Percentiles rank a stretch among this genome's conserved stretches.
These are phyloP conservation scores for Eledone cirrhosa DNA, from an alignment of 2,888 invertebrate genomes.

Conservation along the genomic window DNA sequence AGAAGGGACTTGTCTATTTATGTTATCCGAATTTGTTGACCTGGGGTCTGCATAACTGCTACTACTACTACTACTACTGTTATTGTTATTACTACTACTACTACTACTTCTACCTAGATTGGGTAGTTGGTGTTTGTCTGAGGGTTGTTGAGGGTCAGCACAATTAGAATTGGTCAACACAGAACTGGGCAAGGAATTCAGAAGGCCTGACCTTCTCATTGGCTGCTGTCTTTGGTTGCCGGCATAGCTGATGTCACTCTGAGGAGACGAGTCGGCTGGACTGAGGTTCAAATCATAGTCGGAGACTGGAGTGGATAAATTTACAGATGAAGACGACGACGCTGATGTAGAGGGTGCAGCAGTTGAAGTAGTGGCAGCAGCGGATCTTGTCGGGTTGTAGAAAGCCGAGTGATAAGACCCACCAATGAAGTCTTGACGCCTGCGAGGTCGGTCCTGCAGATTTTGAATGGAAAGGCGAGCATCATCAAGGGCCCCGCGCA, in stretches of 20 bases:
- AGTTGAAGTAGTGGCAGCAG: not conserved
- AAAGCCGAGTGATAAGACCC: conserved; percentile 16
- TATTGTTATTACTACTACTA: too few relatives aligned
- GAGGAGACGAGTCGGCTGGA: too few relatives aligned
- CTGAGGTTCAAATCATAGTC: too few relatives aligned
- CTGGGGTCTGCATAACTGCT: not conserved
- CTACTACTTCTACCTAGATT: too few relatives aligned
- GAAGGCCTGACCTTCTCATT: not conserved
- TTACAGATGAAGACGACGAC: not conserved
- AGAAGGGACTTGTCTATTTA: conserved; percentile 5
- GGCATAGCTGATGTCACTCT: too few relatives aligned
- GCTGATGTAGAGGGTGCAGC: not conserved
- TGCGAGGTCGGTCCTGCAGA: conserved; percentile 14
- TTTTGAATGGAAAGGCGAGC: conserved; percentile 5
- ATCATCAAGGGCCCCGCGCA: conserved; percentile 10
- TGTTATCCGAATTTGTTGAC: not conserved
- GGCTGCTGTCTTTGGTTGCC: too few relatives aligned
- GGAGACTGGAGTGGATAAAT: not conserved
- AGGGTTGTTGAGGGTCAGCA: too few relatives aligned
- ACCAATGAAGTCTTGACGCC: conserved; percentile 11
- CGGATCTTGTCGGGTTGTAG: not conserved
- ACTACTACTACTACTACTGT: too few relatives aligned
- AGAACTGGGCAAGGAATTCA: not conserved
- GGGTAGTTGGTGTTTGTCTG: too few relatives aligned
- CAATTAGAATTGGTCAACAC: too few relatives aligned